phyloP scores from a whole-genome alignment of 2,113 vertebrate genomes.

The Condylura cristata region DNA sequence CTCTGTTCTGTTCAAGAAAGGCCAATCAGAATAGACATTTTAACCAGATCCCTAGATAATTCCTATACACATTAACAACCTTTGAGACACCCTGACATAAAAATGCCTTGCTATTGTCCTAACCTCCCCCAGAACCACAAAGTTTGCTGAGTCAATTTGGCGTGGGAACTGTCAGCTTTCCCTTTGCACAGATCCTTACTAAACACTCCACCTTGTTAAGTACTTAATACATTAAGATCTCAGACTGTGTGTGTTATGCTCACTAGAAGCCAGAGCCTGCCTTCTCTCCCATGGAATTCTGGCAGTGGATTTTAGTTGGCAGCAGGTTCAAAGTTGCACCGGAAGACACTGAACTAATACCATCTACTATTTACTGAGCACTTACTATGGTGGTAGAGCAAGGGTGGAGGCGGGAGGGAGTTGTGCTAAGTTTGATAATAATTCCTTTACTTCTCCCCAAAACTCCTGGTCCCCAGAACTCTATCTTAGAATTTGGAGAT shows the following conservation, averaged over 20 bases:
- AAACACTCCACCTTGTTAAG: slow-evolving; percentile 11
- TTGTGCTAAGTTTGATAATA: neutral
- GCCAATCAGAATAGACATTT: neutral
- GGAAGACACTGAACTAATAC: slow-evolving; percentile 24
- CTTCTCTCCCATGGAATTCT: neutral
- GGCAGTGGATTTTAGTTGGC: slow-evolving; percentile 7
- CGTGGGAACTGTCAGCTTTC: neutral
- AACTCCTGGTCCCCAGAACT: neutral
- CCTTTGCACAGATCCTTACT: neutral
- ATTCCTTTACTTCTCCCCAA: neutral
- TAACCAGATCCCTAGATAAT: neutral
- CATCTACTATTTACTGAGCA: slow-evolving; percentile 39
- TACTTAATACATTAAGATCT: neutral
- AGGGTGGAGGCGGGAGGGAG: no score
- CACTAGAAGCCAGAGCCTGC: neutral
- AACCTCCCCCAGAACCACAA: neutral
- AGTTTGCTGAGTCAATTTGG: slow-evolving; percentile 17
- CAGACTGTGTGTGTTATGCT: neutral
- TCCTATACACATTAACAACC: neutral
- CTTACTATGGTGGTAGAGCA: neutral
- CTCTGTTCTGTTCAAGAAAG: neutral
- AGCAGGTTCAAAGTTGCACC: neutral
- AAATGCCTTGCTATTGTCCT: neutral
- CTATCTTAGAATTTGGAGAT: neutral
- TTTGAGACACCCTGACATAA: neutral